Evolutionary conservation across 2,888 invertebrate species (phyloP), one percentile per base, ranked within the genome.

Genomic region (Aspidiotus rigidus): DNA sequence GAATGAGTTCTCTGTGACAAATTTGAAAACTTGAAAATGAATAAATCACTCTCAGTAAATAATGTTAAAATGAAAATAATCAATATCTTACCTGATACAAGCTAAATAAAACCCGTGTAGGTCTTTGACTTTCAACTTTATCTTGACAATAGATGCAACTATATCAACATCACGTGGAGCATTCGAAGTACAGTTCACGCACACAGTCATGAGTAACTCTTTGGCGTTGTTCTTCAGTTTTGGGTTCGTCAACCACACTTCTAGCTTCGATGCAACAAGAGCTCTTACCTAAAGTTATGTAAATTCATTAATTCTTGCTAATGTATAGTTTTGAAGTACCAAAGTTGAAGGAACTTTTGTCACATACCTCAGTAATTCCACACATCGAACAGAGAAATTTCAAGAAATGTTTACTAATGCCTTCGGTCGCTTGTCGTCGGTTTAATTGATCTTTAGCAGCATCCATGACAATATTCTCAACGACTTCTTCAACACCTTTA

Each of bases 221-320:
- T 95, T 94, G 0, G 94, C 94, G 28, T 89, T 86, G 75, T 92
- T 87, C 82, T 91, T 90, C 67, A 95, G 80, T 82, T 97, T 98
- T 71, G 95, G 94, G 77, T 96, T 96, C 78, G 95, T 94, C 70
- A 97, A 82, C 96, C 96, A 97, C 74, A 89, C 85, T 78, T 97
- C 97, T 17, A 97, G 81, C 0, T 90, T 86, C 0, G 88, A 85
- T 1, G 89, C 87, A 0, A 89, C 87, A 66, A 89, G 84, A 75
- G 87, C 83, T 28, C 93, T 83, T 72, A 93, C 87, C 83, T 82
- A 75, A 10, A 59, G 56, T 59, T 49, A 5, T 28, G 5, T 28
- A 3, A 28, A 28, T n/a, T 53, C 64, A 77, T 69, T 73, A 73
- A 66, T 8, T 64, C 39, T 15, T 17, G 76, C 67, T 73, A 73